Base-by-base conservation (phyloP, 2,888 invertebrate genomes). In the Ennomos fuscantarius region DNA sequence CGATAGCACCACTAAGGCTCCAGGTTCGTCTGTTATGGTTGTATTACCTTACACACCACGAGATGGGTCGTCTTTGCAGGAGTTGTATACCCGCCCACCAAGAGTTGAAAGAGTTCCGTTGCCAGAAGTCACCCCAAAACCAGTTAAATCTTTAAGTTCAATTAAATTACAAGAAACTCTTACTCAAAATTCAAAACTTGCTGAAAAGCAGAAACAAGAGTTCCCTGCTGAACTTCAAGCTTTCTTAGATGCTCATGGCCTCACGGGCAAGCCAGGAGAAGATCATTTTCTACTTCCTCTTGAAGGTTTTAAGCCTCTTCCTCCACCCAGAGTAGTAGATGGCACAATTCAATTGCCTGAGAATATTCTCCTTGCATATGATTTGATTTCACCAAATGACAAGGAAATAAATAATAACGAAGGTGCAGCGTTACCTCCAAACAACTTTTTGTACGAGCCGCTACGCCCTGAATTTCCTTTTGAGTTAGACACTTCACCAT, bases 81-180 rank as follows among this genome's bases (percentile, higher is more conserved):
- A 95, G 66, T 78, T 95, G 0, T 95, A 94, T 70, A 95, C 95
- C 2, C 94, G 93, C 76, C 93, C 94, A 42, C 95, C 96, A 1
- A 85, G 95, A 60, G 92, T 94, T 0, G 93, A 94, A 74, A 89
- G 95, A 43, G 84, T 95, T 1, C 78, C 82, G 24, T 84, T 79
- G 59, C 73, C 79, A 2, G 78, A 81, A 51, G 71, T 81, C 1
- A 84, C 84, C n/a, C 75, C 81, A 2, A 86, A 76, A 62, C 79
- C 85, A 31, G 47, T 65, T 0, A 78, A 71, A 53, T 60, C 63
- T 8, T 44, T 72, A n/a, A 80, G 70, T 52, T 55, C 71, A 0
- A 75, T 70, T 31, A 79, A 81, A 46, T 61, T 79, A n/a, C 66
- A 78, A 35, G 72, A 77, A 48, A 78, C 77, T 1, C 65, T 78